Base-by-base conservation (phyloP, 2,113 vertebrate species). In the Indri indri region DNA sequence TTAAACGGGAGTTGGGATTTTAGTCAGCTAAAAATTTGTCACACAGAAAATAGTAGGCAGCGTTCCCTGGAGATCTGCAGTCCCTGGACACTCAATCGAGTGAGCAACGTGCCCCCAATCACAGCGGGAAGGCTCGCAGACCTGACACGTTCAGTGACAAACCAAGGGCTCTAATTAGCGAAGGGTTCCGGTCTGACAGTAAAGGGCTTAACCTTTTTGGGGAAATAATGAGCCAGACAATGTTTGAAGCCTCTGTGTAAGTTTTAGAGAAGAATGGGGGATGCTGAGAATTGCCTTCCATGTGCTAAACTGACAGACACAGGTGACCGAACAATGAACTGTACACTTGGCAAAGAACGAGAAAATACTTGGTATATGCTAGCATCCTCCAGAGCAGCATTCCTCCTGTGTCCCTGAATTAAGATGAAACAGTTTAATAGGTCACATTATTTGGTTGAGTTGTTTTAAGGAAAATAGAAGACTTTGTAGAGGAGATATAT, bases 151-250 rank as follows among this genome's bases (percentile, higher is more conserved):
- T 97, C 96, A 96, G 98, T 98, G 98, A 98, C 98, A 99, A 99
- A 98, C 87, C 91, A 98, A 98, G 71, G 90, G 70, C 96, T 98
- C 98, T 98, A 99, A 99, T 98, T 98, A 99, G 98, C 68, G 76
- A 97, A 98, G 74, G 96, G 97, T 98, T 99, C 98, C 83, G 74
- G 98, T 98, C 96, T 97, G 97, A 97, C 96, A 95, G 97, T 95
- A 97, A 98, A 98, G 98, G 98, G 96, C 98, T 96, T 98, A 98
- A 98, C 98, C 98, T 98, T 98, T 96, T 88, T 83, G 82, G 65
- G 88, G 95, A 97, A 98, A 98, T 98, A 99, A 98, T 97, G 98
- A 99, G 97, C 98, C 97, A 98, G 98, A 97, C 98, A 98, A 98
- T 97, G 97, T 98, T 94, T 98, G 98, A 98, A 98, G 97, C 93